phyloP scores from a whole-genome alignment of 2,113 vertebrate genomes.

The Todiramphus chloris region DNA sequence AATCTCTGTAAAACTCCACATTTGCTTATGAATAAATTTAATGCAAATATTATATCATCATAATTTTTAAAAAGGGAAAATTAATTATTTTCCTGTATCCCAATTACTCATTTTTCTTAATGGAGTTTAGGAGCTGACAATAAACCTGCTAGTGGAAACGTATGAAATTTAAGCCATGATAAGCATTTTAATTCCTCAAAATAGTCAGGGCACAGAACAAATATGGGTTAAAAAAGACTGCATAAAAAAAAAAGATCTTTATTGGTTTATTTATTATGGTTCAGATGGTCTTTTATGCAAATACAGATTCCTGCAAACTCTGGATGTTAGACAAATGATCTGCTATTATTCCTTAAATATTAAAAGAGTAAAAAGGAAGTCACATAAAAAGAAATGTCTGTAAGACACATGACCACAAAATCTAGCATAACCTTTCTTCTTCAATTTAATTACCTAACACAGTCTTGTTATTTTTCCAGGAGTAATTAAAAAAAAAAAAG shows the following conservation, averaged over 20 bases:
- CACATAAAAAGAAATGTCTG: not conserved
- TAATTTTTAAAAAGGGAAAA: not conserved
- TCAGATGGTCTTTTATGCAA: not conserved
- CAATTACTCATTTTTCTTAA: not conserved
- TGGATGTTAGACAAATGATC: not conserved
- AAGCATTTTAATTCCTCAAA: not conserved
- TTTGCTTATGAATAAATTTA: not conserved
- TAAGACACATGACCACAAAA: not conserved
- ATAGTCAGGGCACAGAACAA: not conserved
- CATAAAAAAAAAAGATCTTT: not conserved
- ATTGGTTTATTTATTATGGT: not conserved
- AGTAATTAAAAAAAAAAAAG: not conserved
- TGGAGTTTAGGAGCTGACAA: not conserved
- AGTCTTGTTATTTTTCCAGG: not conserved
- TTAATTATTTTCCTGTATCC: not conserved
- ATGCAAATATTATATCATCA: not conserved
- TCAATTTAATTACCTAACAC: not conserved
- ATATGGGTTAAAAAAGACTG: not conserved
- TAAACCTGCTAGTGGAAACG: not conserved
- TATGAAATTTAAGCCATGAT: not conserved
- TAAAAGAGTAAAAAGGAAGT: not conserved
- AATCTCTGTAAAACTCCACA: not conserved
- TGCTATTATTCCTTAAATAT: not conserved
- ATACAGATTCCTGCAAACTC: not conserved
- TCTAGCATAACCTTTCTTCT: not conserved